phyloP scores from a whole-genome alignment of 2,797 vertebrate species.

The Euphonia xanthogaster region DNA sequence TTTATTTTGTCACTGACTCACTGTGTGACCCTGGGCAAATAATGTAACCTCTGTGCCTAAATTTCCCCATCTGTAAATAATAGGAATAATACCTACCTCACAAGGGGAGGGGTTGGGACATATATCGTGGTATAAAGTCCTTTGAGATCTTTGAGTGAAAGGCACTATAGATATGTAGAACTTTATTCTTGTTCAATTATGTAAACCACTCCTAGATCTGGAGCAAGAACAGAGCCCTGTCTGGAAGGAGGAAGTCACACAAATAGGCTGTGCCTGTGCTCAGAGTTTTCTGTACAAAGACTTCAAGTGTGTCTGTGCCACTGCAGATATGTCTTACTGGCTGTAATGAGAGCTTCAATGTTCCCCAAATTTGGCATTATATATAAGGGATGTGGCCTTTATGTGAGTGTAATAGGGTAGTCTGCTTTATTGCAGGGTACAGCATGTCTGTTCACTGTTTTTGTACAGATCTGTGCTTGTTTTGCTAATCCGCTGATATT shows the following conservation, averaged over 20 bases:
- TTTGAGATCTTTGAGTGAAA: constrained; percentile 26
- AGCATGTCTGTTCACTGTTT: not conserved
- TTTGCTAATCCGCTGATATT: not conserved
- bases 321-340: not conserved
- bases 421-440: not conserved
- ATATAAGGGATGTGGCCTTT: not conserved
- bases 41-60: constrained; percentile 50
- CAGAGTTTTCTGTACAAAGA: not conserved
- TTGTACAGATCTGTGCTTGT: not conserved
- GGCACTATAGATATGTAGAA: not conserved
- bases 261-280: not conserved
- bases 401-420: not conserved
- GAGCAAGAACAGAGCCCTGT: not conserved
- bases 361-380: not conserved
- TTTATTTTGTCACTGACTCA: not conserved
- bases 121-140: not conserved
- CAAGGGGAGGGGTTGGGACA: constrained; percentile 43
- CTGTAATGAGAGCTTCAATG: not conserved
- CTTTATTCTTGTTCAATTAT: not conserved
- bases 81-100: constrained; percentile 48
- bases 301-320: not conserved
- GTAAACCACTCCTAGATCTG: not conserved
- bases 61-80: constrained; percentile 53
- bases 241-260: not conserved
- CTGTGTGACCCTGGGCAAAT: constrained; percentile 52